These are phyloP conservation scores for Chaetops frenatus DNA, from an alignment of 2,113 vertebrate species.

Conservation along the genomic window DNA sequence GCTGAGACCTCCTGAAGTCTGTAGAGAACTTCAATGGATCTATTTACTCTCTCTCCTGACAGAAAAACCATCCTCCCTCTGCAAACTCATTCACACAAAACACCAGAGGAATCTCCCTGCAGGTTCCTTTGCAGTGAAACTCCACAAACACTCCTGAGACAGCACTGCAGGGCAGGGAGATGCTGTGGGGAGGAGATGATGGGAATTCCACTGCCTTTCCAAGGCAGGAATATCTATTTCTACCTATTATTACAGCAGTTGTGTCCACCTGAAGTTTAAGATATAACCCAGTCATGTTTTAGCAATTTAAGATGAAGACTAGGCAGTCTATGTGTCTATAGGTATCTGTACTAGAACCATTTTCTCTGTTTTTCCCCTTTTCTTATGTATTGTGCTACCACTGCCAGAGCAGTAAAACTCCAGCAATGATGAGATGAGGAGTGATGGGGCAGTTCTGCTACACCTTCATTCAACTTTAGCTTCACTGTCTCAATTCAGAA, in stretches of 20 bases:
- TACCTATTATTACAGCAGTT: not conserved
- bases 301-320: not conserved
- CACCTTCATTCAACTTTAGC: not conserved
- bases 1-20: not conserved
- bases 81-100: not conserved
- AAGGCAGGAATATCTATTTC: not conserved
- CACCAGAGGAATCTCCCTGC: not conserved
- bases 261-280: not conserved
- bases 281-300: not conserved
- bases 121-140: not conserved
- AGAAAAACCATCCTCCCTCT: not conserved
- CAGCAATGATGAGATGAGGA: not conserved
- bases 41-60: not conserved
- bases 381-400: not conserved
- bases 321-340: not conserved
- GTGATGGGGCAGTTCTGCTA: not conserved
- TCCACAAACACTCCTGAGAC: not conserved
- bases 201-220: constrained; percentile 1
- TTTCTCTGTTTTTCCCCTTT: not conserved
- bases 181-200: not conserved
- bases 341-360: not conserved
- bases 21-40: not conserved
- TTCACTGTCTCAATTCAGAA: not conserved
- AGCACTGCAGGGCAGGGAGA: not conserved
- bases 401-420: not conserved